phyloP scores from a whole-genome alignment of 1,140 invertebrate species.

The Acromyrmex heyeri region DNA sequence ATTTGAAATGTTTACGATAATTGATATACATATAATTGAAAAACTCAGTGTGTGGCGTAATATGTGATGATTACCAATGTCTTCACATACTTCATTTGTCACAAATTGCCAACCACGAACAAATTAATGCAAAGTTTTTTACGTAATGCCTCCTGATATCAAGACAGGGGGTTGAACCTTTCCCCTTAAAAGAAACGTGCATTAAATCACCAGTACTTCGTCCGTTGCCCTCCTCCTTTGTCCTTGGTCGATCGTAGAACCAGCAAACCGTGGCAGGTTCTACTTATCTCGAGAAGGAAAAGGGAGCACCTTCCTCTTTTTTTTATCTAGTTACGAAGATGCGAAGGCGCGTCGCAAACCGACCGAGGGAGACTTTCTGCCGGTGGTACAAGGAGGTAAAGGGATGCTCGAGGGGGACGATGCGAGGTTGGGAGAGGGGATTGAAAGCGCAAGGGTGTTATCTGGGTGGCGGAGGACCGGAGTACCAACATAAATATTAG shows the following conservation, averaged over 20 bases:
- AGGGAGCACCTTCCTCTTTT: slow-evolving; percentile 67
- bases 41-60: background rate
- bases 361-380: slow-evolving; percentile 61
- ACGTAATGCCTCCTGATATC: slow-evolving; percentile 36
- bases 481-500: slow-evolving; percentile 87
- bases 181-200: slow-evolving; percentile 62
- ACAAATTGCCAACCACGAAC: slow-evolving; percentile 10
- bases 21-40: background rate
- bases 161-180: slow-evolving; percentile 46
- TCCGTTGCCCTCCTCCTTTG: slow-evolving; percentile 64
- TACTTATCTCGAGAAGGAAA: slow-evolving; percentile 74
- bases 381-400: slow-evolving; percentile 63
- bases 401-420: slow-evolving; percentile 36
- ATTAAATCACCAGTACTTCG: slow-evolving; percentile 73
- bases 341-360: slow-evolving; percentile 62
- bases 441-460: slow-evolving; percentile 83
- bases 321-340: slow-evolving; percentile 82
- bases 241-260: slow-evolving; percentile 67
- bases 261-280: slow-evolving; percentile 61
- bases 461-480: slow-evolving; percentile 84
- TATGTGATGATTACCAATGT: background rate
- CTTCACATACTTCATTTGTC: background rate
- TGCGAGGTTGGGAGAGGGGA: slow-evolving; percentile 59
- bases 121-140: slow-evolving; percentile 69
- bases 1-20: background rate